Percentiles rank a stretch among this genome's conserved stretches.
Evolutionary conservation across 2,888 invertebrate species (phyloP).

Genomic region (Furcula furcula): DNA sequence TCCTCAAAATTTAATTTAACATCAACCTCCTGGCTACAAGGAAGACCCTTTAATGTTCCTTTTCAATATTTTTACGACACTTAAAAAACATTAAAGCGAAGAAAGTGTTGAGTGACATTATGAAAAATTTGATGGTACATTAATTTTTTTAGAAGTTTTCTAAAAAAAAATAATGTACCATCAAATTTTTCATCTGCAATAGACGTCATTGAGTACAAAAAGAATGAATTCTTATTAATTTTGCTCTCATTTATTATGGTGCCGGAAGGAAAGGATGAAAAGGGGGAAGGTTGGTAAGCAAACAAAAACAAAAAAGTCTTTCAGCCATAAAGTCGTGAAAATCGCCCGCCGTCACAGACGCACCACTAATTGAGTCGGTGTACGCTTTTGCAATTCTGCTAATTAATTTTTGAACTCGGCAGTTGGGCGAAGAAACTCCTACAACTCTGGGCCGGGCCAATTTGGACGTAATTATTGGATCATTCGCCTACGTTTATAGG

Average conservation of each 20-base stretch:
- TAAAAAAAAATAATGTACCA: not conserved
- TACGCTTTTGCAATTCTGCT: conserved; percentile 47
- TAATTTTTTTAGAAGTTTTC: too few species aligned
- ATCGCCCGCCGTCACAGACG: conserved; percentile 29
- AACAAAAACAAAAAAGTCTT: conserved; percentile 14
- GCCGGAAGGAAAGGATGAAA: conserved; percentile 21
- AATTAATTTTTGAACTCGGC: conserved; percentile 60
- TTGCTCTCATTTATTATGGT: conserved; percentile 18
- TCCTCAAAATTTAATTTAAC: too few species aligned
- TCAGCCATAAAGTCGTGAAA: conserved; percentile 33
- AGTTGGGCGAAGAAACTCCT: conserved; percentile 36
- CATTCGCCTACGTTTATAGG: conserved; percentile 36
- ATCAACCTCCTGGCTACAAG: too few species aligned
- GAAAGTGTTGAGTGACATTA: too few species aligned
- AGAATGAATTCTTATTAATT: conserved; percentile 12
- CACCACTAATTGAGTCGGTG: conserved; percentile 43
- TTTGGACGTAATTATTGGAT: conserved; percentile 51
- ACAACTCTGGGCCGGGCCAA: conserved; percentile 31
- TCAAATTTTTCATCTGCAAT: not conserved
- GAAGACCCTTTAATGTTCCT: too few species aligned
- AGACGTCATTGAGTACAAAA: conserved; percentile 21
- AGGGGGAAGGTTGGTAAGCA: conserved; percentile 8
- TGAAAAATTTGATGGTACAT: too few species aligned
- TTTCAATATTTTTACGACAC: too few species aligned
- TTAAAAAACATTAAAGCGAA: too few species aligned